Base-by-base conservation (phyloP, 30 jellyfish, hydroid and myxozoan genomes). In the Haliclystus octoradiatus region DNA sequence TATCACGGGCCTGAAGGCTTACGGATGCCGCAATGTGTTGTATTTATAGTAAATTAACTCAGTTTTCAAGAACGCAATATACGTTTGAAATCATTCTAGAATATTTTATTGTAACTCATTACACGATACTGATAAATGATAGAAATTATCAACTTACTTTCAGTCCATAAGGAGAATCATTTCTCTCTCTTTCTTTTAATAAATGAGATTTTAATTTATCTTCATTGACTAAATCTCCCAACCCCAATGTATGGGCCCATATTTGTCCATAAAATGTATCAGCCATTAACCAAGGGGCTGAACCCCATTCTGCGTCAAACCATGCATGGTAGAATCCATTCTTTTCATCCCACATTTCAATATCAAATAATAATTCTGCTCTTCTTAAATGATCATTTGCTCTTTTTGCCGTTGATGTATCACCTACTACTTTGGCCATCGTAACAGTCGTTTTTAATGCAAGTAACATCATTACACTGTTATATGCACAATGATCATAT, bases 271-370 rank as follows among this genome's bases (percentile, higher is more conserved):
- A 89, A 50, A 89, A 73, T 2, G 88, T 72, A 64, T 89, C 98
- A n/a, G 95, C 63, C 98, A 89, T 89, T 26, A 89, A 49, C 98
- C 98, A 89, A 9, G 93, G 65, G 3, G 98, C 94, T 1, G 98
- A 81, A 2, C 98, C 98, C 95, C 95, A 89, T 34, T 89, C 98
- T 24, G 87, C 95, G 62, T 89, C 98, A 47, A 89, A 89, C 98
- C 98, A 89, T 2, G 98, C 95, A 51, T 89, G 98, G 62, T 89
- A 89, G 72, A 89, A 89, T 0, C 81, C 91, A 35, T 80, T 83
- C 52, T 72, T 81, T 26, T 89, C 95, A 62, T 89, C 95, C 98
- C 98, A 89, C 98, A 89, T 89, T 78, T 89, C 98, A 28, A 89
- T 76, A 31, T 89, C 98, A 15, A 89, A 65, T 49, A 79, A 80